Conservation (phyloP, 2,888 invertebrate species). For the Entomobrya multifasciata region DNA sequence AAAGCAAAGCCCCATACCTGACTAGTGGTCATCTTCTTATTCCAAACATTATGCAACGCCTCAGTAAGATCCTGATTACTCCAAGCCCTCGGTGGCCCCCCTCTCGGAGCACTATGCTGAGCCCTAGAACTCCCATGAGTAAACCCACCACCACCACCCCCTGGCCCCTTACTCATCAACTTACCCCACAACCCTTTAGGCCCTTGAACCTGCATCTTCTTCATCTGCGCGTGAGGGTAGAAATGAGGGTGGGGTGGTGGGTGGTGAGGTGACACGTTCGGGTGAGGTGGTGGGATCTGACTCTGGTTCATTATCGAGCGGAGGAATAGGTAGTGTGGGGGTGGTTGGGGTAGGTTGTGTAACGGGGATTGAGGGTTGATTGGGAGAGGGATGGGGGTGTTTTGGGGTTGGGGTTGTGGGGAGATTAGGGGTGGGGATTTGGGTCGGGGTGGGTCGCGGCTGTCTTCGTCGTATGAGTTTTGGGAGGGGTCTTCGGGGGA, state of each 20-base stretch:
- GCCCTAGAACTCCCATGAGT: slow-evolving; percentile 83
- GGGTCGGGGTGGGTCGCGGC: not conserved
- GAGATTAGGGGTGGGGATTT: not conserved
- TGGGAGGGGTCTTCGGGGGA: not conserved
- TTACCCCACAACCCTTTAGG: slow-evolving; percentile 25
- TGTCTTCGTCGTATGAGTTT: not conserved
- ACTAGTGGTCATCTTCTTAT: slow-evolving; percentile 96
- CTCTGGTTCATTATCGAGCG: slow-evolving; percentile 6
- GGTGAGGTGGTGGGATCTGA: slow-evolving; percentile 25
- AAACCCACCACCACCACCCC: not conserved
- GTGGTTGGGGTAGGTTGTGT: not conserved
- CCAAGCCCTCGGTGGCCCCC: slow-evolving; percentile 94
- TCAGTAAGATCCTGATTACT: slow-evolving; percentile 95
- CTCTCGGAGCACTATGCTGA: slow-evolving; percentile 94
- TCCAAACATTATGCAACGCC: slow-evolving; percentile 96
- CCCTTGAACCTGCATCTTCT: not conserved
- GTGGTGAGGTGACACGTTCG: not conserved
- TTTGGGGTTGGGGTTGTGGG: not conserved
- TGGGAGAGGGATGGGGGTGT: not conserved
- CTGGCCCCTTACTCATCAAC: not conserved
- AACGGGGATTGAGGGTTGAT: not conserved
- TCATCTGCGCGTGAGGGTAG: not conserved
- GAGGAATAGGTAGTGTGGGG: slow-evolving; percentile 20
- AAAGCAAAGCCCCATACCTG: slow-evolving; percentile 68
- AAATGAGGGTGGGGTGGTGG: slow-evolving; percentile 40